Conservation (phyloP, 2,113 vertebrate species). For the Leptocoma aspasia region DNA sequence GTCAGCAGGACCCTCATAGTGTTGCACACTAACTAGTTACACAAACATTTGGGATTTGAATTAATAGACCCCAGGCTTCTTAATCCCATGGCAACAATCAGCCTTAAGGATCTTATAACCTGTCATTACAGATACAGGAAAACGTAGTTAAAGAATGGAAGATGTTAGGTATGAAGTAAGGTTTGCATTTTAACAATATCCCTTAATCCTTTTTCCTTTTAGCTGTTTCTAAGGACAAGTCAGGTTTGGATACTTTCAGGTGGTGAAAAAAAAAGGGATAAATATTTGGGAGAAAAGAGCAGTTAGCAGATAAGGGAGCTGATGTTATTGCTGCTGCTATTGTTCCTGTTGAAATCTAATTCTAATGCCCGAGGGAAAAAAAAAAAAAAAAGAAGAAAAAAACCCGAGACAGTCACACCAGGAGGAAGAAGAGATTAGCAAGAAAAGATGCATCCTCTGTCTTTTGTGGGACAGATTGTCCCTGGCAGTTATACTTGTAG, state of each 20-base stretch:
- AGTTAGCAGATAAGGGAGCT: not conserved
- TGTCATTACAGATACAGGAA: not conserved
- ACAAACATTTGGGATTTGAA: conserved; percentile 2
- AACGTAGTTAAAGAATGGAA: not conserved
- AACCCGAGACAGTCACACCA: not conserved
- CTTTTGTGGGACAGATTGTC: not conserved
- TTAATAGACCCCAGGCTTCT: conserved; percentile 16
- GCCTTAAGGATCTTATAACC: conserved; percentile 29
- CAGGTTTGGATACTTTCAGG: not conserved
- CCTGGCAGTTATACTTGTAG: not conserved
- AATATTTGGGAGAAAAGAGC: not conserved
- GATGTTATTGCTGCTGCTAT: not conserved
- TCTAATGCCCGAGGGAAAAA: not conserved
- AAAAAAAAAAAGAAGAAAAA: not conserved
- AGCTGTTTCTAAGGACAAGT: not conserved
- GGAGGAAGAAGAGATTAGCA: not conserved
- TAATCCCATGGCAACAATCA: conserved; percentile 50
- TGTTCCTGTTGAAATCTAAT: conserved; percentile 3
- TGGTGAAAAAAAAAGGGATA: not conserved
- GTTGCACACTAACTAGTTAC: not conserved
- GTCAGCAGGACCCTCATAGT: not conserved
- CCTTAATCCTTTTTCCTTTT: conserved; percentile 12
- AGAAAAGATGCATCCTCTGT: not conserved
- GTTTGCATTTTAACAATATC: conserved; percentile 2
- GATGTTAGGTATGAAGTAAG: not conserved